Percentiles rank a stretch among this genome's conserved stretches.
Evolutionary conservation across 2,888 invertebrate species (phyloP).

Genomic region (Amphipoea oculea): DNA sequence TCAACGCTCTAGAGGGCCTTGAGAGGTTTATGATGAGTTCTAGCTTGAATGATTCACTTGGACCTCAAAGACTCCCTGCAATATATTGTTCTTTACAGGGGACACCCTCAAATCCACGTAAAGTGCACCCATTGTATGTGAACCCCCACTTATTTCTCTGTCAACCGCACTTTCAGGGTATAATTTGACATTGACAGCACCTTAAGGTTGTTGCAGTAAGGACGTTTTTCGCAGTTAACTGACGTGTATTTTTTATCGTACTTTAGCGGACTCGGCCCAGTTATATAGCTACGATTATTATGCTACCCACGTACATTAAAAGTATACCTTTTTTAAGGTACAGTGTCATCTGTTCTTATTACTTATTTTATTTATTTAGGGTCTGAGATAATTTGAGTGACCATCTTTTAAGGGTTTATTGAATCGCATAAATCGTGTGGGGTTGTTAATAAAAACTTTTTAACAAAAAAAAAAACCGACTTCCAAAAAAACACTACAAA

Average conservation of each 20-base stretch:
- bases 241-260: not conserved
- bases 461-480: too few relatives aligned
- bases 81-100: not conserved
- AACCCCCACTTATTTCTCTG: not conserved
- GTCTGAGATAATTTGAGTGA: not conserved
- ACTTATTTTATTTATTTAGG: conserved; percentile 33
- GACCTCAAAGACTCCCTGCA: not conserved
- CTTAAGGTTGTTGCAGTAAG: not conserved
- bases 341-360: conserved; percentile 40
- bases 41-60: not conserved
- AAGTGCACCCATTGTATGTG: conserved; percentile 22
- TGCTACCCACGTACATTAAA: conserved; percentile 39
- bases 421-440: not conserved
- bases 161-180: not conserved
- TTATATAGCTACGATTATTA: conserved; percentile 2
- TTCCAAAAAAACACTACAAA: too few relatives aligned
- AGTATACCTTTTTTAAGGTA: conserved; percentile 45
- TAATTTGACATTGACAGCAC: not conserved
- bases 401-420: not conserved
- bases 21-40: not conserved
- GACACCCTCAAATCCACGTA: too few relatives aligned
- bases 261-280: not conserved
- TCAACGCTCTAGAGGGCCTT: not conserved
- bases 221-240: conserved; percentile 3
- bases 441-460: too few relatives aligned